A percentile compares a stretch with the other conserved stretches of the same genome.
Conservation (phyloP, 2,113 vertebrate genomes). For the Prietella phreatophila region DNA sequence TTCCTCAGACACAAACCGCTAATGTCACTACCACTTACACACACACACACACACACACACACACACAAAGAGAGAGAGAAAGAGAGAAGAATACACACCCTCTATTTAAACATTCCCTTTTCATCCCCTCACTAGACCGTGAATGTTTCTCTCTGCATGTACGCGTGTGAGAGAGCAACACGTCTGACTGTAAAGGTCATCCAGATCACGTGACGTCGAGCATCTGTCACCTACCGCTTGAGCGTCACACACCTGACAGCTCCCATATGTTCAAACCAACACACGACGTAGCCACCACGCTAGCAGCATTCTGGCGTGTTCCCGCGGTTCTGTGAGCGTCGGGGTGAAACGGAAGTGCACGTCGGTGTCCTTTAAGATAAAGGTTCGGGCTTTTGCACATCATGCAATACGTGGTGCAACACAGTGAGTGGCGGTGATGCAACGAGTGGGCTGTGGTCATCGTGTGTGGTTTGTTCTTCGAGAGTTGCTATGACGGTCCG, state of each 20-base stretch:
- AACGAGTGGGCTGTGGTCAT: not conserved
- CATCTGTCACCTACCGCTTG: constrained; percentile 5
- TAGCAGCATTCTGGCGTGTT: not conserved
- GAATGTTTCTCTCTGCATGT: not conserved
- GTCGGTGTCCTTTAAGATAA: not conserved
- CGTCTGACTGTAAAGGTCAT: constrained; percentile 27
- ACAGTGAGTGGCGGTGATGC: not conserved
- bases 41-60: not conserved
- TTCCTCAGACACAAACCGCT: too few relatives aligned
- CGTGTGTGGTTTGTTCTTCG: not conserved
- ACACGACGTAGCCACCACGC: not conserved
- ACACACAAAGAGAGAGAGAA: too few relatives aligned
- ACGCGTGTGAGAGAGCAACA: constrained; percentile 8
- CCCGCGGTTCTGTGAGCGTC: too few relatives aligned
- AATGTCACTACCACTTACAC: too few relatives aligned
- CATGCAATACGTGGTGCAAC: not conserved
- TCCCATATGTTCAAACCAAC: not conserved
- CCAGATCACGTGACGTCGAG: constrained; percentile 8
- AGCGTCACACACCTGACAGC: not conserved
- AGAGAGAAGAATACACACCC: not conserved
- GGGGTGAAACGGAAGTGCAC: not conserved
- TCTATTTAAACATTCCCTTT: not conserved
- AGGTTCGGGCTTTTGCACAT: not conserved
- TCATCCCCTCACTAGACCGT: not conserved
- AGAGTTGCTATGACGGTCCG: not conserved